Percentiles rank a stretch among this genome's conserved stretches.
Evolutionary conservation across 2,888 invertebrate genomes (phyloP).

Genomic region (Ommatoiulus sabulosus): DNA sequence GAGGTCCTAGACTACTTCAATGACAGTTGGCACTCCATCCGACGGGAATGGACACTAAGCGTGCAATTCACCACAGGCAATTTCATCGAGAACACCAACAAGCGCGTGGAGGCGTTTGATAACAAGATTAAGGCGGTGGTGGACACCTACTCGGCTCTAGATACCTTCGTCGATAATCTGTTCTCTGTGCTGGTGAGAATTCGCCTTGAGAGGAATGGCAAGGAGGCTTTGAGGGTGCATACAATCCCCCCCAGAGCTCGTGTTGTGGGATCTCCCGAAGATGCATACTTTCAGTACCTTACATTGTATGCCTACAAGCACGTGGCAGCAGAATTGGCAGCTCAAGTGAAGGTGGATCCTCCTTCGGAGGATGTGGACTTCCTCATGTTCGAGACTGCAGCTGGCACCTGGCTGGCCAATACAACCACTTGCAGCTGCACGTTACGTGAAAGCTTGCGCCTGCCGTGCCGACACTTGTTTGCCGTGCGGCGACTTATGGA

Average conservation of each 20-base stretch:
- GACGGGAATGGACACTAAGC: not conserved
- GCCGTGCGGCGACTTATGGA: not conserved
- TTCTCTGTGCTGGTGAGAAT: not conserved
- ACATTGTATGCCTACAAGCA: not conserved
- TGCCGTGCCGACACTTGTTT: not conserved
- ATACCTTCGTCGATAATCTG: not conserved
- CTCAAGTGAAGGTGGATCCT: not conserved
- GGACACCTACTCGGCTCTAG: not conserved
- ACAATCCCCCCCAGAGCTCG: not conserved
- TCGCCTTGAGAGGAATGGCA: not conserved
- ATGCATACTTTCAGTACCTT: not conserved
- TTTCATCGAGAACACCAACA: not conserved
- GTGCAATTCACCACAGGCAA: not conserved
- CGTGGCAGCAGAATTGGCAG: not conserved
- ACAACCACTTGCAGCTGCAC: not conserved
- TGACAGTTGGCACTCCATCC: conserved; percentile 27
- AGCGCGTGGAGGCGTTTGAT: not conserved
- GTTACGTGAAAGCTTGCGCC: not conserved
- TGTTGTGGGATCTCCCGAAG: not conserved
- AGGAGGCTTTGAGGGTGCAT: not conserved
- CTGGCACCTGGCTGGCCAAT: not conserved
- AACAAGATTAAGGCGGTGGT: not conserved
- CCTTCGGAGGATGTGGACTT: not conserved
- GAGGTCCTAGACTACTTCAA: not conserved
- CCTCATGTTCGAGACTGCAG: not conserved